Evolutionary conservation across 2,888 invertebrate species (phyloP).

Genomic region (Aphodius granarius): DNA sequence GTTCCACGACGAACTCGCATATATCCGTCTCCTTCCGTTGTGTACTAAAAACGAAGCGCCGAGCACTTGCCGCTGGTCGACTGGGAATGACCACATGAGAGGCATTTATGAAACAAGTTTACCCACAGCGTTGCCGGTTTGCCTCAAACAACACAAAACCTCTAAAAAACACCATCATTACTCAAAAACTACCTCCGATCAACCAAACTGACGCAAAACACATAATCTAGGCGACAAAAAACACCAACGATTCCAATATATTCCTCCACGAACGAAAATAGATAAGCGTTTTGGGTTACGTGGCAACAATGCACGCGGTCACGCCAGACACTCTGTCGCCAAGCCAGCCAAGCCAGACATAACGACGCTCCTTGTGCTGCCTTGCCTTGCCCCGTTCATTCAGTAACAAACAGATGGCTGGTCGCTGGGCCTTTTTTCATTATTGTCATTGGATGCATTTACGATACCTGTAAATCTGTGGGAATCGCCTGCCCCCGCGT

Average conservation of each 20-base stretch:
- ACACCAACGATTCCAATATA: neutral
- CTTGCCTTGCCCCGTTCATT: constrained; percentile 36
- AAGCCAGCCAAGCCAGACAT: constrained; percentile 79
- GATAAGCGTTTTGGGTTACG: constrained; percentile 53
- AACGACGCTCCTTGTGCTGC: constrained; percentile 71
- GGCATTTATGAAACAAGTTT: constrained; percentile 72
- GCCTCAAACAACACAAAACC: neutral
- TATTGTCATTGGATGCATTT: constrained; percentile 7
- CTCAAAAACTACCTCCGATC: neutral
- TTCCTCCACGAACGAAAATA: constrained; percentile 1
- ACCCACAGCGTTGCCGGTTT: constrained; percentile 60
- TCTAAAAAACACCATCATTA: neutral
- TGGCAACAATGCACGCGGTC: constrained; percentile 72
- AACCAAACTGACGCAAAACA: neutral
- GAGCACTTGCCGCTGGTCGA: constrained; percentile 52
- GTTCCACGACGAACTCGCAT: constrained; percentile 1
- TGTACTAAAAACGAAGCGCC: neutral
- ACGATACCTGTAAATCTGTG: neutral
- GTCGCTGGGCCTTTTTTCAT: constrained; percentile 20
- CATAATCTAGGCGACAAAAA: neutral
- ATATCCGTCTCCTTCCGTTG: constrained; percentile 5
- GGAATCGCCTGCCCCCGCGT: neutral
- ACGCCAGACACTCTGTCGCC: constrained; percentile 95
- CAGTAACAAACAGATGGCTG: constrained; percentile 36
- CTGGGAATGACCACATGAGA: constrained; percentile 47